phyloP scores from a whole-genome alignment of 2,888 invertebrate species.

The Galeopsomyia nigrocyanea region DNA sequence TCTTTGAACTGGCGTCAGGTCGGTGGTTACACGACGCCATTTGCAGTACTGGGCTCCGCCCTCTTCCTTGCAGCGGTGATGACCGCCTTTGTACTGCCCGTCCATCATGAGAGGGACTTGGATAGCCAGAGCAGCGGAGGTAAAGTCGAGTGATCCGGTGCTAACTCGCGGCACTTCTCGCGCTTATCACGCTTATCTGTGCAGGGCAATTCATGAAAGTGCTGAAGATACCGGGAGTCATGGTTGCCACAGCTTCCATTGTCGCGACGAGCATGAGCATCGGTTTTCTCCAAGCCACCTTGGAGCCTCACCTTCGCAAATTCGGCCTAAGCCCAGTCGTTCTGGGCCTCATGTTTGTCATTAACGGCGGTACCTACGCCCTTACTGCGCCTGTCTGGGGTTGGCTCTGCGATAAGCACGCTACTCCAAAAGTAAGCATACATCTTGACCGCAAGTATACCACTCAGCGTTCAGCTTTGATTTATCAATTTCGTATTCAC shows the following conservation, averaged over 20 bases:
- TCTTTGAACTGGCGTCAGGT: constrained; percentile 61
- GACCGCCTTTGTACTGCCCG: constrained; percentile 81
- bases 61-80: constrained; percentile 82
- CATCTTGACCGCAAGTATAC: too few species aligned
- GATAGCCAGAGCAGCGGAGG: constrained; percentile 68
- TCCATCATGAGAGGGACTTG: constrained; percentile 73
- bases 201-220: constrained; percentile 70
- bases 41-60: constrained; percentile 82
- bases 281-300: constrained; percentile 89
- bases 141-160: constrained; percentile 55
- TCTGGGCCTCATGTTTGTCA: constrained; percentile 85
- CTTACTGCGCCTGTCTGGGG: constrained; percentile 85
- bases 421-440: constrained; percentile 73
- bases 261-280: constrained; percentile 85
- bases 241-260: constrained; percentile 79
- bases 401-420: constrained; percentile 81
- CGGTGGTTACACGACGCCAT: constrained; percentile 86
- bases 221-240: constrained; percentile 81
- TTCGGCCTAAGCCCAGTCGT: constrained; percentile 79
- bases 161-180: not conserved
- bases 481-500: not conserved
- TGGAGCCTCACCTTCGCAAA: constrained; percentile 87
- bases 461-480: too few species aligned
- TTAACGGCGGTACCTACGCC: constrained; percentile 86
- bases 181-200: not conserved